Evolutionary conservation across 2,113 vertebrate genomes (phyloP).

Genomic region (Ptilonorhynchus violaceus): DNA sequence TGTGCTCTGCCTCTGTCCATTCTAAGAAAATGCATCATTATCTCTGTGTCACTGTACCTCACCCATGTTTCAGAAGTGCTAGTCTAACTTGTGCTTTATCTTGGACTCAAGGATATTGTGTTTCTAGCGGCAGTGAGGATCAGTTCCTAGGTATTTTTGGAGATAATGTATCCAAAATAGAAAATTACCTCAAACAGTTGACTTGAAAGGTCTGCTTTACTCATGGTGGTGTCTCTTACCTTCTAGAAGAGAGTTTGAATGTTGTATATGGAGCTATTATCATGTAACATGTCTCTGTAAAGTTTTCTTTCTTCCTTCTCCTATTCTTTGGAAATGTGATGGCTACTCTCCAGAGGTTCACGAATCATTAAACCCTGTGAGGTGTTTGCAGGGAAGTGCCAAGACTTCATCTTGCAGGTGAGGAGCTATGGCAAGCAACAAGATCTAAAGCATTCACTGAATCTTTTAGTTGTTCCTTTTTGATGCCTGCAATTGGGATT

Average conservation of each 20-base stretch:
- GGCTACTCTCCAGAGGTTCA: fast-evolving
- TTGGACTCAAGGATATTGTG: not conserved
- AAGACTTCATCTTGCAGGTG: not conserved
- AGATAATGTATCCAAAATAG: not conserved
- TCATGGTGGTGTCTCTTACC: not conserved
- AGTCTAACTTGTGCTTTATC: not conserved
- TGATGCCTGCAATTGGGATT: not conserved
- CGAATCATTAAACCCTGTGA: not conserved
- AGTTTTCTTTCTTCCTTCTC: not conserved
- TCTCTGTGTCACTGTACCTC: not conserved
- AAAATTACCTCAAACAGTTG: not conserved
- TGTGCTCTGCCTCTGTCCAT: not conserved
- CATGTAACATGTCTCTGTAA: not conserved
- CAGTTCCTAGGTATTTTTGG: not conserved
- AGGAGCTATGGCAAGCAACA: not conserved
- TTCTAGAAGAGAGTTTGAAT: not conserved
- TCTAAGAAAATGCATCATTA: not conserved
- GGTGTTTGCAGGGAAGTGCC: not conserved
- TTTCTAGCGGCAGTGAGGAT: not conserved
- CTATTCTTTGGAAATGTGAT: not conserved
- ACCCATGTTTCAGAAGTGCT: fast-evolving
- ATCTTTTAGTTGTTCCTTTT: not conserved
- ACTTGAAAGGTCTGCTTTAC: not conserved
- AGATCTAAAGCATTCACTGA: not conserved
- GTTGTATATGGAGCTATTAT: not conserved